A percentile compares a stretch with the other conserved stretches of the same genome.
phyloP scores from a whole-genome alignment of 2,888 invertebrate species.

The Neoscelio sp. region DNA sequence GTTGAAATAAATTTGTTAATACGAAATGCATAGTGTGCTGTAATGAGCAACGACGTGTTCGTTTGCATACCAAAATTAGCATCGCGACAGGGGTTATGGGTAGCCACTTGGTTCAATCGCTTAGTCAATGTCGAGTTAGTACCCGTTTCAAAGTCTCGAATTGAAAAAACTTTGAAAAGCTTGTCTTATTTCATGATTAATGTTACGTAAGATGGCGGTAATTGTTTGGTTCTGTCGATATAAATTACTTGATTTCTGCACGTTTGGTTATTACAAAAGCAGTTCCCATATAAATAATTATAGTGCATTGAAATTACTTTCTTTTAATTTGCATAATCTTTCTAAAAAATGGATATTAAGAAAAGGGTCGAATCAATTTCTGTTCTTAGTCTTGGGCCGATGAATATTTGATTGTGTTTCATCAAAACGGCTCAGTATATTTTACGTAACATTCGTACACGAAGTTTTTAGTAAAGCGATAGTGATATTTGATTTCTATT shows the following conservation, averaged over 20 bases:
- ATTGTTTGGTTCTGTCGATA: conserved; percentile 63
- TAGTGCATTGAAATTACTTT: too few relatives aligned
- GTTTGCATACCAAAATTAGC: conserved; percentile 52
- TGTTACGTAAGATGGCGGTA: conserved; percentile 56
- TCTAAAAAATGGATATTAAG: too few relatives aligned
- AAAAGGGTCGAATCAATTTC: too few relatives aligned
- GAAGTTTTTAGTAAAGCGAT: conserved; percentile 13
- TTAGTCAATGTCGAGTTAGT: conserved; percentile 59
- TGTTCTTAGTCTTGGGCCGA: too few relatives aligned
- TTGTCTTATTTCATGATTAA: conserved; percentile 67
- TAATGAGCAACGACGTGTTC: conserved; percentile 40
- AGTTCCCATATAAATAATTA: too few relatives aligned
- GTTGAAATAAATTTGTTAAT: conserved; percentile 16
- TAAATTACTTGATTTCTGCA: conserved; percentile 48
- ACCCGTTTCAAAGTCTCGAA: conserved; percentile 49
- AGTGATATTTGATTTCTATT: conserved; percentile 22
- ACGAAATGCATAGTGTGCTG: conserved; percentile 2
- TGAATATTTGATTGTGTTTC: too few relatives aligned
- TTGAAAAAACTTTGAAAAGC: conserved; percentile 68
- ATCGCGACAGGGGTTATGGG: conserved; percentile 38
- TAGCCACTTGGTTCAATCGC: conserved; percentile 35
- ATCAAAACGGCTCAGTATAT: too few relatives aligned
- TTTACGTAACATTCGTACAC: neutral
- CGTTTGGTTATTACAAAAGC: neutral
- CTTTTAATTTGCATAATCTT: too few relatives aligned